Evolutionary conservation across 1,140 invertebrate species (phyloP), one percentile per base, ranked within the genome.

Genomic region (Aleiodes sp.): DNA sequence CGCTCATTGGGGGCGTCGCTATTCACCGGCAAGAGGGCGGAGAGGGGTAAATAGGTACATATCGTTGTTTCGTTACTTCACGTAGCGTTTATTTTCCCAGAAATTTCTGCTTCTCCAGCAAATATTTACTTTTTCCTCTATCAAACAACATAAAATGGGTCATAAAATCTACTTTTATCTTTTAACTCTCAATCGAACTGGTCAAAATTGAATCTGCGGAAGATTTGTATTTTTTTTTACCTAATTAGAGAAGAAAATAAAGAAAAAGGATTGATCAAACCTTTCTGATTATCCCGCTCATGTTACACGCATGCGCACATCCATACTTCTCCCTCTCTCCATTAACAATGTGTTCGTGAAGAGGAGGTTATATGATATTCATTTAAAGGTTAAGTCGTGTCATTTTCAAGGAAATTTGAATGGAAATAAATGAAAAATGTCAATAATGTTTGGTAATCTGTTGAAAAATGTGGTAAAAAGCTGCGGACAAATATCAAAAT

Each of bases 401-500:
- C 21, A 12, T 12, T 16, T 52, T 2, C 21, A 16, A 8, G 6
- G 21, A 52, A 52, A 52, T 24, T 21, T 24, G 10, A 24, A 52
- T n/a, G 0, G 8, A 52, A 52, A 52, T 9, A 52, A 52, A 8
- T 6, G 4, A 35, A 68, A 60, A 72, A 79, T 80, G 76, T 74
- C 73, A 4, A 28, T 76, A 35, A 66, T 75, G 31, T 35, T 76
- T 68, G 67, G 71, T 9, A 76, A 73, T 52, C 24, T 79, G 4
- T 24, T 74, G n/a, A 56, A 19, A 28, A 77, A 69, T 60, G 61
- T 79, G n/a, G 70, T 74, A 70, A 52, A 21, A 70, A 63, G n/a
- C 33, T 70, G 52, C 7, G 62, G 21, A 39, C 76, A 71, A 71
- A 19, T 72, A 4, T 57, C 76, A 43, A 77, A 46, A 29, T 80